Conservation (phyloP, 2,113 vertebrate species). For the Menura novaehollandiae region DNA sequence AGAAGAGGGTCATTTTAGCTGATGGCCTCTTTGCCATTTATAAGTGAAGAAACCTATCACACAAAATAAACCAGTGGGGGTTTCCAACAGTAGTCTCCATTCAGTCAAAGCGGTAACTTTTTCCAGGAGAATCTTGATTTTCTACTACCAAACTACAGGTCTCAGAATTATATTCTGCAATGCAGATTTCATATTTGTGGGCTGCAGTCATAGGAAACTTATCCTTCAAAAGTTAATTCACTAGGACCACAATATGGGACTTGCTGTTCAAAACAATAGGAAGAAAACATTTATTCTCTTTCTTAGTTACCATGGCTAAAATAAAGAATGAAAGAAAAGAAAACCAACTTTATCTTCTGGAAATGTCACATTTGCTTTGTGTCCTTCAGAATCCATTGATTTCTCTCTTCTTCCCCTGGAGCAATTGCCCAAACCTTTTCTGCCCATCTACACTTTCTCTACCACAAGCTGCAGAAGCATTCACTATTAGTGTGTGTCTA, state of each 20-base stretch:
- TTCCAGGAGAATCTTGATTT: background rate
- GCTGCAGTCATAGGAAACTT: background rate
- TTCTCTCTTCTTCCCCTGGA: background rate
- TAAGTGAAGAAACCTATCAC: background rate
- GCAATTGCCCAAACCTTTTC: background rate
- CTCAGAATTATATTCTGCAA: background rate
- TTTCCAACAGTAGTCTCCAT: background rate
- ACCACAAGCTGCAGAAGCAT: background rate
- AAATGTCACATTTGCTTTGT: background rate
- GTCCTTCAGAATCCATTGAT: slow-evolving; percentile 17
- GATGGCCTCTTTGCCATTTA: background rate
- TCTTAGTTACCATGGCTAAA: background rate
- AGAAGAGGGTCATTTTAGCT: background rate
- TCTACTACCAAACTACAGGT: background rate
- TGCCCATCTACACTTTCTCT: background rate
- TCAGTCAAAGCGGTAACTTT: background rate
- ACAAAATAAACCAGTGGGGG: background rate
- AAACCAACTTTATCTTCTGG: background rate
- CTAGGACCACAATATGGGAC: background rate
- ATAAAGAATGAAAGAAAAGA: background rate
- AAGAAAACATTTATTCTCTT: background rate
- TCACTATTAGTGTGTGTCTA: background rate
- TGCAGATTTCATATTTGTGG: background rate
- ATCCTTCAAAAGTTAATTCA: background rate
- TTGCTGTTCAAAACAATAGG: background rate